phyloP scores from a whole-genome alignment of 2,888 invertebrate genomes.

The Leuctra nigra region DNA sequence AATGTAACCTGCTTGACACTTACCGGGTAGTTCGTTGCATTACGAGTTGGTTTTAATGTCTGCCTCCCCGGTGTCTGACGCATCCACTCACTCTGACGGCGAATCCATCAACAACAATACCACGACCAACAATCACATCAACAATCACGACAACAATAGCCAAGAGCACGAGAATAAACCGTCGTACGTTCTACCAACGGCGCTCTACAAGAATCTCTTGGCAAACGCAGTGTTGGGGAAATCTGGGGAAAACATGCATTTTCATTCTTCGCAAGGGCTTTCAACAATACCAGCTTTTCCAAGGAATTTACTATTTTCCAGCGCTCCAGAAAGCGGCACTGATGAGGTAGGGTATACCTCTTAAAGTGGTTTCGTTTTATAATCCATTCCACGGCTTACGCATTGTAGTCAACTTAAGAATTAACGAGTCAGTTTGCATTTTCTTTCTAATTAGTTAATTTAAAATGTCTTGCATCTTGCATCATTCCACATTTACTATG shows the following conservation, averaged over 20 bases:
- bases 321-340: not conserved
- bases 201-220: slow-evolving; percentile 70
- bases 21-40: too few relatives aligned
- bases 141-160: slow-evolving; percentile 7
- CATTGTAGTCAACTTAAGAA: too few relatives aligned
- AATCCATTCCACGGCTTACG: too few relatives aligned
- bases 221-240: slow-evolving; percentile 61
- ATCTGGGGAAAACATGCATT: slow-evolving; percentile 31
- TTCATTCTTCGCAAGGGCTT: slow-evolving; percentile 14
- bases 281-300: slow-evolving; percentile 40
- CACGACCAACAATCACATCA: slow-evolving; percentile 1
- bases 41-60: slow-evolving; percentile 6
- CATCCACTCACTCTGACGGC: slow-evolving; percentile 7
- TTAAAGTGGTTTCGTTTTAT: too few relatives aligned
- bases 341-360: slow-evolving; percentile 12
- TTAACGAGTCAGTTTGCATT: too few relatives aligned
- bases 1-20: too few relatives aligned
- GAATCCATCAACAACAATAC: not conserved
- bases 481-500: too few relatives aligned
- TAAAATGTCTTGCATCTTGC: too few relatives aligned
- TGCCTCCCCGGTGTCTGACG: not conserved
- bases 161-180: slow-evolving; percentile 32
- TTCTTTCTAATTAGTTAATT: too few relatives aligned
- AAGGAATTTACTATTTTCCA: slow-evolving; percentile 35
- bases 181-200: slow-evolving; percentile 63